Evolutionary conservation across 2,888 invertebrate species (phyloP).

Genomic region (Rhimphoctona megacephalus): DNA sequence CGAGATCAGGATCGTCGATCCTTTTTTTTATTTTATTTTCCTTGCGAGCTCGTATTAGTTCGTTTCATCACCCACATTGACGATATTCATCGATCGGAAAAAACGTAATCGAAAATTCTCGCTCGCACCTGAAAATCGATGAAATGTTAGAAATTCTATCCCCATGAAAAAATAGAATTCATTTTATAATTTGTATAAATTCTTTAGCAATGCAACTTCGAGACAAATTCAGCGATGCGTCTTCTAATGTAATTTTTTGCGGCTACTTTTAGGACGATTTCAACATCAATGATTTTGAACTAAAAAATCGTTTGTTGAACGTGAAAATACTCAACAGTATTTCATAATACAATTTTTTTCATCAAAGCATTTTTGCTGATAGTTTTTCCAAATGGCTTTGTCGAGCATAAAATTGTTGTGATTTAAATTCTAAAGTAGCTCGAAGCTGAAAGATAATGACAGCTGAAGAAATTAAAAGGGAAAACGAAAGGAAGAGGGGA

Average conservation of each 20-base stretch:
- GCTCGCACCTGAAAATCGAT: constrained; percentile 16
- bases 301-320: neutral
- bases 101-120: constrained; percentile 46
- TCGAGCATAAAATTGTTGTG: no score
- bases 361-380: neutral
- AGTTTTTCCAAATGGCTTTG: neutral
- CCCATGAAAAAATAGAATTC: neutral
- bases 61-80: constrained; percentile 72
- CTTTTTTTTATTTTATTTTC: constrained; percentile 44
- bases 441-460: neutral
- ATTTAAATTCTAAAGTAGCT: neutral
- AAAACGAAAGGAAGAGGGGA: neutral
- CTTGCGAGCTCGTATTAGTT: constrained; percentile 56
- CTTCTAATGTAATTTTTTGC: neutral
- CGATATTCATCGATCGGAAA: constrained; percentile 69
- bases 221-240: neutral
- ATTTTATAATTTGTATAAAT: constrained; percentile 29
- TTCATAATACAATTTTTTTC: neutral
- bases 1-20: constrained; percentile 28
- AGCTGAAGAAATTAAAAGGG: neutral
- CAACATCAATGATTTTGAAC: neutral
- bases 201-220: neutral
- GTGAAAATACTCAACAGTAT: neutral
- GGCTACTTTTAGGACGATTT: neutral
- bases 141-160: neutral